Evolutionary conservation across 2,888 invertebrate species (phyloP).

Genomic region (Strigamia crassipes): DNA sequence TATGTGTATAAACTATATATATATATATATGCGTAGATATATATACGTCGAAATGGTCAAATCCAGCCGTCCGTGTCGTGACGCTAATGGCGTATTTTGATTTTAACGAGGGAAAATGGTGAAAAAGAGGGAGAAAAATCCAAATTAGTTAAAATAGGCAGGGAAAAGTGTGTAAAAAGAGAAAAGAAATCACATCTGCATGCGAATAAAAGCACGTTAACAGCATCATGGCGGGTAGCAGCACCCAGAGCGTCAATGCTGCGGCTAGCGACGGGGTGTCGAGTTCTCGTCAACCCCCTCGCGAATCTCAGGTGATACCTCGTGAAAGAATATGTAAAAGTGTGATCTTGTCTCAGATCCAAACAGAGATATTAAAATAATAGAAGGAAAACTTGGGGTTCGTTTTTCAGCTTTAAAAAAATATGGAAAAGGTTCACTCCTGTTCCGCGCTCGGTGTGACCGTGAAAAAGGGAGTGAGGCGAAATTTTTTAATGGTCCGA

Average conservation of each 20-base stretch:
- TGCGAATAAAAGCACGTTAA: conserved; percentile 21
- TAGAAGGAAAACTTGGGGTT: neutral
- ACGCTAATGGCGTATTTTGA: too few species aligned
- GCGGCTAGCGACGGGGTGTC: conserved; percentile 36
- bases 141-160: conserved; percentile 15
- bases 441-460: neutral
- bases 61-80: too few species aligned
- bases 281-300: conserved; percentile 7
- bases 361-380: neutral
- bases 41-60: too few species aligned
- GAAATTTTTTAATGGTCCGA: conserved; percentile 29
- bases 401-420: neutral
- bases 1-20: neutral
- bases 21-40: neutral
- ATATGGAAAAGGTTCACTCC: neutral
- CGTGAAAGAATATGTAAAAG: neutral
- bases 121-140: neutral
- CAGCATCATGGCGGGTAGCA: conserved; percentile 27
- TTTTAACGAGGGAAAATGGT: too few species aligned
- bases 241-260: conserved; percentile 22
- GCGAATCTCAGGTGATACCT: conserved; percentile 12
- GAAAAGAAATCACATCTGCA: conserved; percentile 3
- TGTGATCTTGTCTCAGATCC: neutral
- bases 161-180: neutral
- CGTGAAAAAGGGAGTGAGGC: conserved; percentile 25